Evolutionary conservation across 2,113 vertebrate genomes (phyloP), one percentile per base, ranked within the genome.

Genomic region (Tragelaphus imberbis): DNA sequence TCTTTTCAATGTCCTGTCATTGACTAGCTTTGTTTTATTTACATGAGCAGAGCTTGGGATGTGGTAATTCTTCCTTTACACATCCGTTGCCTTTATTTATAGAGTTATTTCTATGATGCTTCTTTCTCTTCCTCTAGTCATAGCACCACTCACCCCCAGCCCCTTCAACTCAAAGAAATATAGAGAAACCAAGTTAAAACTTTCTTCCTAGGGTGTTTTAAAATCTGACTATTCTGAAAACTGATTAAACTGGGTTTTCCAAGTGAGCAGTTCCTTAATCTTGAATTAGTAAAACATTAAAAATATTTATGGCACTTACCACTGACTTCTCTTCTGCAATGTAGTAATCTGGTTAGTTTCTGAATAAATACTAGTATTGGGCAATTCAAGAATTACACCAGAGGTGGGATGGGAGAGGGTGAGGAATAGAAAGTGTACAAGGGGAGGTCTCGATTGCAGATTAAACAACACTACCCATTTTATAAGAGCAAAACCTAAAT

Each of bases 221-320:
- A 91, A 97, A n/a, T 82, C 51, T 79, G 63, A 96, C 94, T 95
- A 8, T 61, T 92, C 63, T 59, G 47, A 94, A 88, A 92, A 91
- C 87, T 97, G 92, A 91, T 93, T 94, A 97, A 98, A 65, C 51
- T 65, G 82, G 80, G 77, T 98, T 98, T 98, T 98, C 98, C 90
- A 88, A 94, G 53, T 92, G 94, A 95, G 88, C 96, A 95, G 47
- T 97, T 97, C 51, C 85, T 92, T 98, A 97, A 98, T 90, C 59
- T 88, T 95, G 53, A 91, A 25, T 88, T 92, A 97, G 95, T 96
- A 95, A 98, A 98, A 97, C 88, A 97, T 97, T 98, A 98, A 97
- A 75, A 97, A 88, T 97, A 84, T 97, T 98, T 94, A 90, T 94
- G 90, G 51, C 93, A 94, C 91, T 84, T 95, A 30, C 89, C 59